Evolutionary conservation across 2,888 invertebrate species (phyloP), one percentile per base, ranked within the genome.

Genomic region (Brachypalpus laphriformis): DNA sequence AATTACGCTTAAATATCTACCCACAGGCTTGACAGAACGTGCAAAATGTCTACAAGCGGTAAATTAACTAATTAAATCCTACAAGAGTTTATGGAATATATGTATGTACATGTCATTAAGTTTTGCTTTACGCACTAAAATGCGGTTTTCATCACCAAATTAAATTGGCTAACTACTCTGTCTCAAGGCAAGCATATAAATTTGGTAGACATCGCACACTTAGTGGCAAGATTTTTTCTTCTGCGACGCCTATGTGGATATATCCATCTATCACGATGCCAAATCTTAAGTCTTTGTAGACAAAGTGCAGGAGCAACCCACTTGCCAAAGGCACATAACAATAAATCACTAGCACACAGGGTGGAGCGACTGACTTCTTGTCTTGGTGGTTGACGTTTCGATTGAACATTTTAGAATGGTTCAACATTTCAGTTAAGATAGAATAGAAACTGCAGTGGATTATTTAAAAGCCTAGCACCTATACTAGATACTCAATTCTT

Each of bases 1-100:
- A 71, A 71, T 71, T 71, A 61, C 22, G 59, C 71, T 25, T 59
- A 71, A 71, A 20, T 18, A 37, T 40, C 59, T 40, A 49, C 71
- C 71, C 71, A 71, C 71, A 0, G 18, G 1, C 0, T 20, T 16
- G 11, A 6, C 2, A 45, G 47, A 47, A 22, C 34, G 45, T 61
- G 49, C n/a, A 18, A 49, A 71, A 20, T 18, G 37, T 34, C 47
- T 61, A 16, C 18, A 34, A n/a, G 59, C 16, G 37, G 14, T 34
- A 37, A 59, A 59, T 22, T 59, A 20, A 51, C 66, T 66, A 66
- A 66, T 66, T 66, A 66, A 66, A 51, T 37, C 65, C 65, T 42
- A 49, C 65, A 49, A 31, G 20, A 47, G 47, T 31, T 65, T 49
- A 20, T 49, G 11, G 28, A 63, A 25, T 9, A 22, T 40, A 25